phyloP scores from a whole-genome alignment of 2,113 vertebrate species.

The Syngnathus floridae region DNA sequence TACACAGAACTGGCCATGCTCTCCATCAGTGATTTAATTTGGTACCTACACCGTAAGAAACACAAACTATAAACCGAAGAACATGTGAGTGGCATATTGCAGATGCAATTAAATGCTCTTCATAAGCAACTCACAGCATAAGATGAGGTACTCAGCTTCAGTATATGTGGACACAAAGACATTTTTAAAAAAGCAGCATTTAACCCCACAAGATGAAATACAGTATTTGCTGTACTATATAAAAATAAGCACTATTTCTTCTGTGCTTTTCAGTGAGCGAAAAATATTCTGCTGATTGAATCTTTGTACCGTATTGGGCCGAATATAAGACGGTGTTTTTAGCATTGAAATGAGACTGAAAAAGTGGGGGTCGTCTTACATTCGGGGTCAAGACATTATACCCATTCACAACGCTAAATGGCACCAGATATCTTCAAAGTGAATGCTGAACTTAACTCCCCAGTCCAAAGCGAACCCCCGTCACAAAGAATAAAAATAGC shows the following conservation, averaged over 20 bases:
- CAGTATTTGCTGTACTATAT: neutral
- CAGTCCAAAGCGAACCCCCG: too few species aligned
- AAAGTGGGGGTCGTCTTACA: too few species aligned
- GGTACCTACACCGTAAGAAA: neutral
- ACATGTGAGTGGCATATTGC: neutral
- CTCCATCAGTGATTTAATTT: neutral
- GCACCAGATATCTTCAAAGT: too few species aligned
- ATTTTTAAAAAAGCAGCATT: too few species aligned
- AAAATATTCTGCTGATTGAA: neutral
- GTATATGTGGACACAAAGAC: too few species aligned
- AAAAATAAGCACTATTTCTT: neutral
- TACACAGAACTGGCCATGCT: neutral
- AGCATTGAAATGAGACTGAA: too few species aligned
- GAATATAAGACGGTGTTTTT: too few species aligned
- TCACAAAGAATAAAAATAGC: too few species aligned
- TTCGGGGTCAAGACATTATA: too few species aligned
- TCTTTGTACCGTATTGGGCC: neutral
- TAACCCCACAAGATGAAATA: neutral
- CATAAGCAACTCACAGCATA: neutral
- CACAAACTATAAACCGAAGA: neutral
- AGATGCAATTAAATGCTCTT: neutral
- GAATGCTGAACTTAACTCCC: too few species aligned
- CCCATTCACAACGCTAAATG: too few species aligned
- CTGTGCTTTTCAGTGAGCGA: neutral
- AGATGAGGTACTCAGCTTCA: too few species aligned